Base-by-base conservation (phyloP, 2,797 vertebrate genomes). In the Chaunax sp. region DNA sequence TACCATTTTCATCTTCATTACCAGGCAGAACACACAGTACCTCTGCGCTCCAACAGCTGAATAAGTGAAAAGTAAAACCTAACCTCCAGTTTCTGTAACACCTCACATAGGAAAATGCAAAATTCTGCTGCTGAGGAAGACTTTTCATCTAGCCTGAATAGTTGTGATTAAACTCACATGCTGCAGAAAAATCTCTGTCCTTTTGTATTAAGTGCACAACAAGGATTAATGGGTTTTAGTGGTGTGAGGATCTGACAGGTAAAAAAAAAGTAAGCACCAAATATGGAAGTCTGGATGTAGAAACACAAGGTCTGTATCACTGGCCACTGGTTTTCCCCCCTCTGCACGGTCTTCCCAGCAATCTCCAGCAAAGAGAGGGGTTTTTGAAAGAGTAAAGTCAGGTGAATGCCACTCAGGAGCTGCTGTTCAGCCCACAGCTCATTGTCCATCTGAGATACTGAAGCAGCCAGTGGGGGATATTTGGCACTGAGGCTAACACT, bases 401-500 rank as follows among this genome's bases (percentile, higher is more conserved):
- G 68, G 38, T 30, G 25, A 64, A 26, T 19, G 55, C 58, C 40
- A 12, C 40, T 64, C 57, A 37, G 65, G 43, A 76, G 69, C 59
- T 46, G 67, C 66, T 44, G 52, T 35, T 58, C 37, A 62, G 78
- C 85, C 68, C 62, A 22, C 49, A 61, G 77, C 72, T 69, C 49
- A 33, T 15, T n/a, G 67, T 77, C 73, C 44, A 45, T 70, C 46
- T 51, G 73, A 62, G 69, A 67, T 23, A 20, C 74, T 14, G 61
- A 19, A 77, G 37, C 47, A 73, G 67, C 67, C 13, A 1, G 18
- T 43, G 54, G 57, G 47, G 66, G 63, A 38, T 38, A 23, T 61
- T 61, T 82, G 73, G 73, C 74, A 75, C 72, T 5, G 1, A 40
- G 66, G 81, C 93, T 95, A 99, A 95, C 98, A 98, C 87, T 98